These are phyloP conservation scores for Pyrrhopygopsis socrates DNA, from an alignment of 2,888 invertebrate genomes.

Conservation along the genomic window DNA sequence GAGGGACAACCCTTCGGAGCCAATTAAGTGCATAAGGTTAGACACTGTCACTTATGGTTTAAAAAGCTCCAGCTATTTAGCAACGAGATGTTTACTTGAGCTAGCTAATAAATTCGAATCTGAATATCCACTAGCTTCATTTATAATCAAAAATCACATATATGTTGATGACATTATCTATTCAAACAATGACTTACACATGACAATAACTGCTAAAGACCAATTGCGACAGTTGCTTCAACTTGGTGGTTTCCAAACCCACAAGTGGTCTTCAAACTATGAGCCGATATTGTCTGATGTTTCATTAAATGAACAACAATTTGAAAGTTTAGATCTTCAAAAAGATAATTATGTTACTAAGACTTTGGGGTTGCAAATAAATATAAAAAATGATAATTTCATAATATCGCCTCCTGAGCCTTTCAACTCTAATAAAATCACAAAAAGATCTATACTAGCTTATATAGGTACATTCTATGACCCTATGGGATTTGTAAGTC, in stretches of 20 bases:
- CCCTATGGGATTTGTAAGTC: slow-evolving; percentile 60
- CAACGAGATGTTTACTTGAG: slow-evolving; percentile 68
- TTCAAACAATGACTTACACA: slow-evolving; percentile 17
- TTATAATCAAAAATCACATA: slow-evolving; percentile 43
- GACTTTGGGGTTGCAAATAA: slow-evolving; percentile 52
- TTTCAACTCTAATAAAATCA: slow-evolving; percentile 11
- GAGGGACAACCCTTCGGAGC: slow-evolving; percentile 50
- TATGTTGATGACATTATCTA: slow-evolving; percentile 64
- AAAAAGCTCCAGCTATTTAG: slow-evolving; percentile 67
- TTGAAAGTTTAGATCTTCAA: slow-evolving; percentile 50
- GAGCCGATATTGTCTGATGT: neutral
- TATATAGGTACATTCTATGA: slow-evolving; percentile 72
- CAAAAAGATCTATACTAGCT: slow-evolving; percentile 67
- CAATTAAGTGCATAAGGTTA: slow-evolving; percentile 61
- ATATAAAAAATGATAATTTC: slow-evolving; percentile 36
- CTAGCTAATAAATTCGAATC: slow-evolving; percentile 47
- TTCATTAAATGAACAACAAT: neutral
- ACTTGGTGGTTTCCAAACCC: slow-evolving; percentile 54
- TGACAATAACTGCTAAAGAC: slow-evolving; percentile 32
- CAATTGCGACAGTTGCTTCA: slow-evolving; percentile 47
- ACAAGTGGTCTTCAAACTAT: slow-evolving; percentile 32
- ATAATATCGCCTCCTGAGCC: slow-evolving; percentile 33
- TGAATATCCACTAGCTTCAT: slow-evolving; percentile 50
- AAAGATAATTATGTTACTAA: slow-evolving; percentile 54
- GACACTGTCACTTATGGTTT: slow-evolving; percentile 80